Conservation (phyloP, 1,140 invertebrate genomes). For the Lepidotrigona ventralis region DNA sequence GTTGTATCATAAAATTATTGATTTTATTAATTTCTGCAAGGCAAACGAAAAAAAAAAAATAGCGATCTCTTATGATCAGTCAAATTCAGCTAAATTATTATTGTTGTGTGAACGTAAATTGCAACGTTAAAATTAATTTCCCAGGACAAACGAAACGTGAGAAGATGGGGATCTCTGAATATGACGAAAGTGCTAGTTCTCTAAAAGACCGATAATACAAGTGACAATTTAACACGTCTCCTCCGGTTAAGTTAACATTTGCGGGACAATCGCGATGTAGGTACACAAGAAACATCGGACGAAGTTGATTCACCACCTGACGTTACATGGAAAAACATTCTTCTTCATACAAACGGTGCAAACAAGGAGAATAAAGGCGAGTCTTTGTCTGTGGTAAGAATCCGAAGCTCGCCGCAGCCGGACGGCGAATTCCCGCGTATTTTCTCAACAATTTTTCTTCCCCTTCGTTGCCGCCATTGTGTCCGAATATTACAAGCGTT, state of each 20-base stretch:
- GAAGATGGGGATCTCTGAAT: background rate
- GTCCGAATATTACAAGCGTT: background rate
- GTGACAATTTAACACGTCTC: background rate
- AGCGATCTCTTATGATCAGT: background rate
- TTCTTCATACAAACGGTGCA: too few relatives aligned
- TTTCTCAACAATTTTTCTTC: slow-evolving; percentile 6
- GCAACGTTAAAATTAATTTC: background rate
- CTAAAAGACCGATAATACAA: background rate
- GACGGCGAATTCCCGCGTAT: slow-evolving; percentile 5
- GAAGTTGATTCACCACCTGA: background rate
- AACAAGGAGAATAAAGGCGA: background rate
- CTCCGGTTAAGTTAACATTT: background rate
- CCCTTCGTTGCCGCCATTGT: background rate
- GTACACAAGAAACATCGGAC: background rate
- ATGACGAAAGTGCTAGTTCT: background rate
- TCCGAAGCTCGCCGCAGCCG: background rate
- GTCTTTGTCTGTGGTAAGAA: background rate
- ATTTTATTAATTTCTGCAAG: background rate
- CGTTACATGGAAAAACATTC: background rate
- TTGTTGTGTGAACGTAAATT: too few relatives aligned
- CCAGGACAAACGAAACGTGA: background rate
- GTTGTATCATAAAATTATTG: background rate
- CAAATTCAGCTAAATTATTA: too few relatives aligned
- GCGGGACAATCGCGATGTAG: background rate
- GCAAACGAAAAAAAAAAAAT: background rate